Conservation (phyloP, 2,888 invertebrate species). For the Proisotoma minuta region DNA sequence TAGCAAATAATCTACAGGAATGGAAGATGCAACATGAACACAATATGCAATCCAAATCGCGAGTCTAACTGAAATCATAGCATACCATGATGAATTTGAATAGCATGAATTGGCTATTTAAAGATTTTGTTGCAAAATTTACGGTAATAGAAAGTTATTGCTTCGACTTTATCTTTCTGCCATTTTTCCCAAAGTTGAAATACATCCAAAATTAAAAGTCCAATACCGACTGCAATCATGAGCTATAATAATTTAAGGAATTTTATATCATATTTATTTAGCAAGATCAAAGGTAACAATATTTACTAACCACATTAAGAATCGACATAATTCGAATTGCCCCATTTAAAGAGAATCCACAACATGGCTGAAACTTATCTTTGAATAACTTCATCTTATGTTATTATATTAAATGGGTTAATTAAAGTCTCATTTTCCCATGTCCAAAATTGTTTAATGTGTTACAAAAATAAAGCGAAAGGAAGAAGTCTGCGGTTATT, state of each 20-base stretch:
- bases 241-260: slow-evolving; percentile 7
- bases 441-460: no score
- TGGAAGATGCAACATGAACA: slow-evolving; percentile 8
- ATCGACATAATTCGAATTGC: slow-evolving; percentile 21
- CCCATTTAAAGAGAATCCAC: slow-evolving; percentile 25
- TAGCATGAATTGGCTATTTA: neutral
- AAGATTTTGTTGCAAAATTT: neutral
- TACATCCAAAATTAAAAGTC: slow-evolving; percentile 13
- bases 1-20: slow-evolving; percentile 16
- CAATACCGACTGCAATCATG: slow-evolving; percentile 15
- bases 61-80: slow-evolving; percentile 11
- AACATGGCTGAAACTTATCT: slow-evolving; percentile 28
- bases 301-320: slow-evolving; percentile 4
- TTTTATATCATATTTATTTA: neutral
- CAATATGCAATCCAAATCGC: slow-evolving; percentile 16
- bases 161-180: slow-evolving; percentile 3
- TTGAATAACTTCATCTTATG: slow-evolving; percentile 19
- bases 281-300: neutral
- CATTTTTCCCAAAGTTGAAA: slow-evolving; percentile 15
- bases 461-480: no score
- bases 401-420: no score
- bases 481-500: no score
- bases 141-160: slow-evolving; percentile 10
- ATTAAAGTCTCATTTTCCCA: no score
- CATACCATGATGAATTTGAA: neutral